Conservation (phyloP, 2,888 invertebrate species). For the Epiblema foenella region DNA sequence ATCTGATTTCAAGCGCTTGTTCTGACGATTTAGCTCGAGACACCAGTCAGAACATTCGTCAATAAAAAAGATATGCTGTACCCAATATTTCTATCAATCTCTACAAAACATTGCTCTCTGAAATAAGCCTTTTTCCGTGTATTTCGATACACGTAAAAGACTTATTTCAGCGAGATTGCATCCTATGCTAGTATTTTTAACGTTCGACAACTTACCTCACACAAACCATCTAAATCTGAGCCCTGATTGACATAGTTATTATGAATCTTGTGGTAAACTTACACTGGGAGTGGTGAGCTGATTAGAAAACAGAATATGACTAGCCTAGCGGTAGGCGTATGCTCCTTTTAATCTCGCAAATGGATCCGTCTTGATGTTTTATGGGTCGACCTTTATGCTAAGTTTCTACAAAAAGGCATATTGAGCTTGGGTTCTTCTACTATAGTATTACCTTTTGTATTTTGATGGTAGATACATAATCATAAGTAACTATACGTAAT, state of each 20-base stretch:
- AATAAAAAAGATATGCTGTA: background rate
- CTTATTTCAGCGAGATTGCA: background rate
- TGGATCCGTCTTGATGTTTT: conserved; percentile 31
- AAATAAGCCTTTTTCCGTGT: conserved; percentile 10
- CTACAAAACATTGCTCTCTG: conserved; percentile 3
- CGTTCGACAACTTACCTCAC: background rate
- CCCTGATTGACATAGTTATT: background rate
- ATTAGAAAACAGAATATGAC: background rate
- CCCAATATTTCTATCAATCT: background rate
- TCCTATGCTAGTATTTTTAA: background rate
- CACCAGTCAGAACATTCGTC: no score
- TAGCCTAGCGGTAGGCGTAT: background rate
- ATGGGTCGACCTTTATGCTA: conserved; percentile 22
- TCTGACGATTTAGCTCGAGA: no score
- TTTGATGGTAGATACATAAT: no score
- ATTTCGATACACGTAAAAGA: background rate
- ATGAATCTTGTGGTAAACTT: background rate
- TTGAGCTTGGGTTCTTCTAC: background rate
- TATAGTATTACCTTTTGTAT: background rate
- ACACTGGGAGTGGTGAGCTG: background rate
- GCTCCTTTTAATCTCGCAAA: conserved; percentile 40
- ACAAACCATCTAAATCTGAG: background rate
- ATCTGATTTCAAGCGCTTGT: no score
- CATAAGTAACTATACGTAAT: no score
- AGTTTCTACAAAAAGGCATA: background rate